phyloP scores from a whole-genome alignment of 2,888 invertebrate genomes.

The Agonopterix heracliana region DNA sequence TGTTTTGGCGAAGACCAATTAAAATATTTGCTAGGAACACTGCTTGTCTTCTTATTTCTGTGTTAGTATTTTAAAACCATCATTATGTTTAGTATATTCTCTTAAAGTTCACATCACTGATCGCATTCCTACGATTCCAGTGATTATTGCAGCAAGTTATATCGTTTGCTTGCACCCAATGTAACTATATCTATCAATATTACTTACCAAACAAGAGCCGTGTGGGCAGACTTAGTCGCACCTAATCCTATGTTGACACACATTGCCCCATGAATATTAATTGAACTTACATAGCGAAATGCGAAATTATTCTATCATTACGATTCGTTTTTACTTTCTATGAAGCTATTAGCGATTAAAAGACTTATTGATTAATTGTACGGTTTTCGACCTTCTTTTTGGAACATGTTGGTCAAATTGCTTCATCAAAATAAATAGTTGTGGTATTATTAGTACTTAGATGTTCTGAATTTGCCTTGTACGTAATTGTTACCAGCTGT shows the following conservation, averaged over 20 bases:
- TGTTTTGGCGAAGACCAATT: too few species aligned
- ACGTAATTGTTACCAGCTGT: slow-evolving; percentile 2
- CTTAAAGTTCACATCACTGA: too few species aligned
- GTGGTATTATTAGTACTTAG: slow-evolving; percentile 9
- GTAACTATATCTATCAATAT: too few species aligned
- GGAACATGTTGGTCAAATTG: slow-evolving; percentile 12
- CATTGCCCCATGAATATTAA: slow-evolving; percentile 22
- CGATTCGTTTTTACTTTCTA: slow-evolving; percentile 6
- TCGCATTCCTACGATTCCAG: background rate
- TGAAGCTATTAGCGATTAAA: slow-evolving; percentile 17
- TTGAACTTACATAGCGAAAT: slow-evolving; percentile 12
- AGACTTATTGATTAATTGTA: slow-evolving; percentile 18
- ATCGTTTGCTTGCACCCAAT: too few species aligned
- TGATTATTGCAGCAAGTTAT: background rate
- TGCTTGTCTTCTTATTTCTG: too few species aligned
- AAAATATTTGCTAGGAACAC: too few species aligned
- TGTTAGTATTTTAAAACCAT: too few species aligned
- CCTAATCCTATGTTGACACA: slow-evolving; percentile 21
- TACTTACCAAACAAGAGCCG: background rate
- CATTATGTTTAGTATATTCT: too few species aligned
- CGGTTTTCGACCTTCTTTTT: slow-evolving; percentile 9
- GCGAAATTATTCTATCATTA: slow-evolving; percentile 3
- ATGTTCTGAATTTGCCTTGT: slow-evolving; percentile 5
- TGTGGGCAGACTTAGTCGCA: slow-evolving; percentile 9
- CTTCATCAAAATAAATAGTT: slow-evolving; percentile 9